These are phyloP conservation scores for Vandiemenella viatica DNA, from an alignment of 2,888 invertebrate genomes.

Conservation along the genomic window DNA sequence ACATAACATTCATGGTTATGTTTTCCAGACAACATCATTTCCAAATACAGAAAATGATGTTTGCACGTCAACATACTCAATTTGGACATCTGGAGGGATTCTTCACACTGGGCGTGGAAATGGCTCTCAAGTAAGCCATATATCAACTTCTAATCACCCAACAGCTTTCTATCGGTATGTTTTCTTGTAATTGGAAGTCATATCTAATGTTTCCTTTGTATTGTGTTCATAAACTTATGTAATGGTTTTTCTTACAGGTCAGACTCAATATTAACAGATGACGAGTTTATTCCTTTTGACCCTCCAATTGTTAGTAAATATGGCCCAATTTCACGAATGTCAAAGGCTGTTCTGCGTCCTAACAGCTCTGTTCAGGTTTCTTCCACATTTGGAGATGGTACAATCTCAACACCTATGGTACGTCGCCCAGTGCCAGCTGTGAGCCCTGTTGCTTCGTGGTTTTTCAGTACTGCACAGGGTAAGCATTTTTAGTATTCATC, in stretches of 20 bases:
- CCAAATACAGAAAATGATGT: conserved; percentile 13
- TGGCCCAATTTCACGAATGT: conserved; percentile 46
- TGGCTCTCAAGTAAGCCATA: conserved; percentile 14
- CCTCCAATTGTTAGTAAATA: conserved; percentile 48
- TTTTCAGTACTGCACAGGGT: conserved; percentile 26
- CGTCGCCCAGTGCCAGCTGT: conserved; percentile 34
- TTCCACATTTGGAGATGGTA: conserved; percentile 26
- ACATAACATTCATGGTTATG: too few species aligned
- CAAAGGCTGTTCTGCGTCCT: conserved; percentile 18
- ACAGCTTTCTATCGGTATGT: conserved; percentile 11
- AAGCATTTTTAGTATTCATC: not conserved
- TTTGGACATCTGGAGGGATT: conserved; percentile 22
- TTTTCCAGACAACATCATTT: conserved; percentile 10
- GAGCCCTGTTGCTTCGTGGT: conserved; percentile 34
- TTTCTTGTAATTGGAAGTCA: too few species aligned
- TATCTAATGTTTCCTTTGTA: too few species aligned
- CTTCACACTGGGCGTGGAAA: conserved; percentile 18
- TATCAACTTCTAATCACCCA: conserved; percentile 13
- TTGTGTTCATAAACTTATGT: too few species aligned
- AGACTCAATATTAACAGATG: conserved; percentile 41
- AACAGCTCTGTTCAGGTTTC: conserved; percentile 18
- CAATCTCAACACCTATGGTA: conserved; percentile 24
- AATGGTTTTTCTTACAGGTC: conserved; percentile 26
- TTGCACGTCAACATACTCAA: conserved; percentile 21
- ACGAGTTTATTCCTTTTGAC: conserved; percentile 52